These are phyloP conservation scores for Melanogrammus aeglefinus DNA, from an alignment of 2,797 vertebrate genomes.

Conservation along the genomic window DNA sequence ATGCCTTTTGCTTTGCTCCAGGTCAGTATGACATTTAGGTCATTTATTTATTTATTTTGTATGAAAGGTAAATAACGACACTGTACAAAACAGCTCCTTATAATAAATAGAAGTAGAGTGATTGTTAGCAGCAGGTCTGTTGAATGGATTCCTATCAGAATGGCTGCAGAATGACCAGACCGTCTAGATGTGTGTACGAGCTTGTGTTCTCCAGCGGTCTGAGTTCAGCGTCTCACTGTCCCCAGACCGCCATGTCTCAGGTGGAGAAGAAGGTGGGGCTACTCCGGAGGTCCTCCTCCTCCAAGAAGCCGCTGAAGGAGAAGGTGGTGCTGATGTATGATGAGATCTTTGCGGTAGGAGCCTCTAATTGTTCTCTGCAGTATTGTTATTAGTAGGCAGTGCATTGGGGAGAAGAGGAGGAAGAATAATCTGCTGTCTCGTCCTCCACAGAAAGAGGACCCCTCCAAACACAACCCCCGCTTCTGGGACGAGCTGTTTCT, in stretches of 20 bases:
- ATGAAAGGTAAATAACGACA: background rate
- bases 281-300: slow-evolving; percentile 89
- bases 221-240: slow-evolving; percentile 1
- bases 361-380: background rate
- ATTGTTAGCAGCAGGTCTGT: background rate
- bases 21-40: too few relatives aligned
- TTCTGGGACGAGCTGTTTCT: slow-evolving; percentile 99
- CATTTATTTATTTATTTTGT: too few relatives aligned
- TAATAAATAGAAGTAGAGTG: background rate
- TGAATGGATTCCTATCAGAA: background rate
- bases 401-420: background rate
- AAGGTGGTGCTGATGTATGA: slow-evolving; percentile 99
- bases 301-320: slow-evolving; percentile 94
- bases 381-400: background rate
- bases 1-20: too few relatives aligned
- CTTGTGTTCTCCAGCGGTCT: background rate
- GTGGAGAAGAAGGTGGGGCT: slow-evolving; percentile 93
- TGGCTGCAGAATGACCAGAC: too few relatives aligned
- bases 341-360: slow-evolving; percentile 91
- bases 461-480: slow-evolving; percentile 89
- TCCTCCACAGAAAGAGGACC: slow-evolving; percentile 86
- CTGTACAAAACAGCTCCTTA: background rate
- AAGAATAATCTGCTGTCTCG: slow-evolving; percentile 14
- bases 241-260: slow-evolving; percentile 84
- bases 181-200: background rate